Evolutionary conservation across 2,113 vertebrate genomes (phyloP).

Genomic region (Mustela nigripes): DNA sequence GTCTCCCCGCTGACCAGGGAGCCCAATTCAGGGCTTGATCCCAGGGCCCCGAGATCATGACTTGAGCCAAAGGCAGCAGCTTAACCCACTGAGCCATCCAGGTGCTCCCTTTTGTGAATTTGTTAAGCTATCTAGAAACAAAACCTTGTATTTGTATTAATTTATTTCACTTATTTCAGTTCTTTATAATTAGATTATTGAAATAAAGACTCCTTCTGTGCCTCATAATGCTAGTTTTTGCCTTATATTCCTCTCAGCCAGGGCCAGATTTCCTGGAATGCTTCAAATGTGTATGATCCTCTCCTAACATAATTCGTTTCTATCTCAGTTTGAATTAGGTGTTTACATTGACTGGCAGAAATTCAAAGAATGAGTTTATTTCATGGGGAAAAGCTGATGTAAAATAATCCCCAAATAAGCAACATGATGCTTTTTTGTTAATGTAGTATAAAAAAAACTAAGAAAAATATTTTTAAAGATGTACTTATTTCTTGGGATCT

Average conservation of each 20-base stretch:
- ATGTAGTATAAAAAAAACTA: not conserved
- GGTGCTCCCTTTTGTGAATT: not conserved
- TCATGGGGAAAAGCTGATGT: not conserved
- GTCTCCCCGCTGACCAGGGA: no score
- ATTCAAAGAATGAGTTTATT: constrained; percentile 8
- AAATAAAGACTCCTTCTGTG: not conserved
- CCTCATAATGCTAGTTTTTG: not conserved
- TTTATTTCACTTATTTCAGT: not conserved
- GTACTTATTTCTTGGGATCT: not conserved
- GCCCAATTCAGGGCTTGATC: accelerated
- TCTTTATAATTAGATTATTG: constrained; percentile 25
- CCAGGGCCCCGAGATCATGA: no score
- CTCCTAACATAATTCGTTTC: not conserved
- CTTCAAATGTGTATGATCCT: not conserved
- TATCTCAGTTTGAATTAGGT: not conserved
- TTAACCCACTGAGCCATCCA: no score
- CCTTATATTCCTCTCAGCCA: not conserved
- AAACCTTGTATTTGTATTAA: not conserved
- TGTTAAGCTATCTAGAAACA: not conserved
- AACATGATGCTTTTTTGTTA: not conserved
- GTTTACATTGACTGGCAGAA: not conserved
- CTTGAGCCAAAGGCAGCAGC: no score
- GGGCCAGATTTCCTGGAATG: not conserved
- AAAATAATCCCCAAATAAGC: not conserved
- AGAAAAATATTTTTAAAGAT: not conserved